These are phyloP conservation scores for Nephotettix cincticeps DNA, from an alignment of 1,140 invertebrate genomes.

Conservation along the genomic window DNA sequence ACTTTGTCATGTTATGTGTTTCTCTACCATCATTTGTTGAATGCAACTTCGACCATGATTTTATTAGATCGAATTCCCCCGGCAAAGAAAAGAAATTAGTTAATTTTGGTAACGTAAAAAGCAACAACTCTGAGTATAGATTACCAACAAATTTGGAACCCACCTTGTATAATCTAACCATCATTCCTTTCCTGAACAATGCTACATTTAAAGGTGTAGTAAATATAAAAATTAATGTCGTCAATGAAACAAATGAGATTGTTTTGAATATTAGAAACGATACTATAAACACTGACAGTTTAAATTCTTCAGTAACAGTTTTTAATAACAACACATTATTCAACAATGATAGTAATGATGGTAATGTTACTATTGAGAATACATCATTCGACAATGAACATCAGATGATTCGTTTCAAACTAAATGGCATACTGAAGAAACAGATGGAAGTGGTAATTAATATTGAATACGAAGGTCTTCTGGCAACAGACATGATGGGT, in stretches of 20 bases:
- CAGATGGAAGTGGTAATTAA: background rate
- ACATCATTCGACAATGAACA: background rate
- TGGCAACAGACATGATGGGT: background rate
- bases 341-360: no score
- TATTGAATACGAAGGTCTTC: background rate
- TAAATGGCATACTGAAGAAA: background rate
- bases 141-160: background rate
- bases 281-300: background rate
- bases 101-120: no score
- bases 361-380: background rate
- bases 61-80: no score
- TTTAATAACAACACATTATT: no score
- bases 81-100: no score
- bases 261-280: background rate
- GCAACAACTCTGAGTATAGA: background rate
- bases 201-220: background rate
- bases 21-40: no score
- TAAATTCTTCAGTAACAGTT: no score
- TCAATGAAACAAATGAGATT: background rate
- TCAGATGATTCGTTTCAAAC: background rate
- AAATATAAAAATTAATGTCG: background rate
- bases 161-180: background rate
- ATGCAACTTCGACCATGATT: no score
- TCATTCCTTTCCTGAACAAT: background rate
- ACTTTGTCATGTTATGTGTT: no score